phyloP scores from a whole-genome alignment of 1,140 invertebrate species.

The Amyelois transitella region DNA sequence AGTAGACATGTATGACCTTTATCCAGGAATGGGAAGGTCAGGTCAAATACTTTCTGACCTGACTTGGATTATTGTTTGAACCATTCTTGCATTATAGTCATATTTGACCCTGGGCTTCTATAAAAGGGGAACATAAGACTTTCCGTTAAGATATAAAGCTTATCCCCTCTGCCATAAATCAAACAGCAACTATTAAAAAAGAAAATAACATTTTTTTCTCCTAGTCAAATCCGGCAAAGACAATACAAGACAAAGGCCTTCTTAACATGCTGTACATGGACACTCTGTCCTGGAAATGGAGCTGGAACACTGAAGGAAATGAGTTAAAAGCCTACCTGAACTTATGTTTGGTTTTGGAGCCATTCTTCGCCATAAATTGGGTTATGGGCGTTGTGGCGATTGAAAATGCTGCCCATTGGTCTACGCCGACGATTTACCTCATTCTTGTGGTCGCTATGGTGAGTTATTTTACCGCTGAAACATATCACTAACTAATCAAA shows the following conservation, averaged over 20 bases:
- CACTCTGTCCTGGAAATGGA: slow-evolving; percentile 61
- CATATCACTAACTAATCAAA: too few relatives aligned
- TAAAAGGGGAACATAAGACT: too few relatives aligned
- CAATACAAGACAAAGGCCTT: slow-evolving; percentile 36
- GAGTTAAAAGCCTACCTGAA: slow-evolving; percentile 72
- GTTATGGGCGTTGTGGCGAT: slow-evolving; percentile 82
- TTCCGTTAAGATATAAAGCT: too few relatives aligned
- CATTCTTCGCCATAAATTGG: slow-evolving; percentile 79
- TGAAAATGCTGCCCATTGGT: slow-evolving; percentile 78
- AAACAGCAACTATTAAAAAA: too few relatives aligned
- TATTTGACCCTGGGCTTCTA: too few relatives aligned
- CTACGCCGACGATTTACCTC: slow-evolving; percentile 77
- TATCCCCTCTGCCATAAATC: too few relatives aligned
- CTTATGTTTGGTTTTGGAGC: slow-evolving; percentile 76
- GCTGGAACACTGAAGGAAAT: slow-evolving; percentile 63
- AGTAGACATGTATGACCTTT: too few relatives aligned
- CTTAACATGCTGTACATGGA: slow-evolving; percentile 60
- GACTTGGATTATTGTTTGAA: too few relatives aligned
- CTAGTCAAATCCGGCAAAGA: slow-evolving; percentile 20
- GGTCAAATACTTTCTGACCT: too few relatives aligned
- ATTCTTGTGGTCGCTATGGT: slow-evolving; percentile 75
- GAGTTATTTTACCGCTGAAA: too few relatives aligned
- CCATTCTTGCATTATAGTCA: too few relatives aligned
- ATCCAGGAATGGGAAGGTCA: too few relatives aligned
- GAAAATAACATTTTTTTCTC: not conserved